Conservation (phyloP, 2,888 invertebrate species). For the Alentia gelatinosa region DNA sequence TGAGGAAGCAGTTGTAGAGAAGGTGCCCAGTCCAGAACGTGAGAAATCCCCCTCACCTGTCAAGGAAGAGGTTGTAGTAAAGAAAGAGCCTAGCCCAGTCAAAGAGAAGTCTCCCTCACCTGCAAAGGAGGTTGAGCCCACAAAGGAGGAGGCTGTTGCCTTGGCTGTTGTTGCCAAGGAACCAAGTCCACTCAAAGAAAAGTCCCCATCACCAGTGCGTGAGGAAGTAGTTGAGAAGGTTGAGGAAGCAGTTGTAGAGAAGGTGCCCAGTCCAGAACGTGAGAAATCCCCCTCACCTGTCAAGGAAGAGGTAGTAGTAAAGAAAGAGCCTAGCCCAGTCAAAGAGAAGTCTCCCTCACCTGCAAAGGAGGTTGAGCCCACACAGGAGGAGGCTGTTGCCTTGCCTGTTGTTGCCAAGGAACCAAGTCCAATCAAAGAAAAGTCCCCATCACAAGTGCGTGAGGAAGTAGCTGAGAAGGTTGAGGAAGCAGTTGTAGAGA, state of each 20-base stretch:
- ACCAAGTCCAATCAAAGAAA: constrained; percentile 5
- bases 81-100: background rate
- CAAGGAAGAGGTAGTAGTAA: background rate
- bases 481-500: constrained; percentile 27
- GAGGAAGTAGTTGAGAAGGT: background rate
- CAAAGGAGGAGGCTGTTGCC: background rate
- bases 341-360: background rate
- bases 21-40: background rate
- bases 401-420: background rate
- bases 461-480: background rate
- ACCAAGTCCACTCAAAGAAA: background rate
- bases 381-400: background rate
- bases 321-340: background rate
- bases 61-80: background rate
- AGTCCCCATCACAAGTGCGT: constrained; percentile 11
- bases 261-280: background rate
- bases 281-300: background rate
- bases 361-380: background rate
- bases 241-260: background rate
- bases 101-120: constrained; percentile 13
- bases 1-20: background rate
- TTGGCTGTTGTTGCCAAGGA: background rate
- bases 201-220: background rate
- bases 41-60: background rate
- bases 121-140: background rate